phyloP scores from a whole-genome alignment of 1,140 invertebrate species.

The Heterodera carotae region DNA sequence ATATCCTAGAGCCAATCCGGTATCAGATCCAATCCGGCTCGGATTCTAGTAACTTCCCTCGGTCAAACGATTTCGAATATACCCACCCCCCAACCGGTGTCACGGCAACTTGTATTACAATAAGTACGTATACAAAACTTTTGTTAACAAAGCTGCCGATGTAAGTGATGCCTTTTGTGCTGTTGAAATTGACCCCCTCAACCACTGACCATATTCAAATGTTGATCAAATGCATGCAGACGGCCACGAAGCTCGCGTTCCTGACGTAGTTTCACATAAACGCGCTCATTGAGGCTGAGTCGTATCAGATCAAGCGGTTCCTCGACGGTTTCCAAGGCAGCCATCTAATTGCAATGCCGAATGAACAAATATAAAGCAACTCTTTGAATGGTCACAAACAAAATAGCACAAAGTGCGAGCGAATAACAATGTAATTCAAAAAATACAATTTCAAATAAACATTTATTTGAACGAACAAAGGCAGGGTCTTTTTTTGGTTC shows the following conservation, averaged over 20 bases:
- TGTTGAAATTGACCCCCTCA: slow-evolving; percentile 10
- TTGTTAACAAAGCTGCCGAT: no score
- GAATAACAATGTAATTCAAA: background rate
- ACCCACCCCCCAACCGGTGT: no score
- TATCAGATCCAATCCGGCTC: no score
- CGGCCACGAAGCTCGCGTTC: slow-evolving; percentile 83
- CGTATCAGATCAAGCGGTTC: slow-evolving; percentile 93
- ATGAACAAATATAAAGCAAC: no score
- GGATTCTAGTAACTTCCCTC: no score
- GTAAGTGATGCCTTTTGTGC: no score
- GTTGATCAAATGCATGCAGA: slow-evolving; percentile 95
- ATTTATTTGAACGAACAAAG: background rate
- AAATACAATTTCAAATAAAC: no score
- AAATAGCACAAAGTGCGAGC: background rate
- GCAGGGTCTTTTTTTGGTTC: background rate
- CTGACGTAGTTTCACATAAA: slow-evolving; percentile 98
- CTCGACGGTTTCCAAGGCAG: slow-evolving; percentile 71
- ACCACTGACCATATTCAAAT: slow-evolving; percentile 85
- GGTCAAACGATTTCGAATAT: no score
- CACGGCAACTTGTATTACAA: no score
- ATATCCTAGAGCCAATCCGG: no score
- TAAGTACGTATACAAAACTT: no score
- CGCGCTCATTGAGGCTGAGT: slow-evolving; percentile 91
- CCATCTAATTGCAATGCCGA: background rate
- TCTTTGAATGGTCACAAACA: background rate